Evolutionary conservation across 2,797 vertebrate genomes (phyloP).

Genomic region (Brachyrhaphis roseni): DNA sequence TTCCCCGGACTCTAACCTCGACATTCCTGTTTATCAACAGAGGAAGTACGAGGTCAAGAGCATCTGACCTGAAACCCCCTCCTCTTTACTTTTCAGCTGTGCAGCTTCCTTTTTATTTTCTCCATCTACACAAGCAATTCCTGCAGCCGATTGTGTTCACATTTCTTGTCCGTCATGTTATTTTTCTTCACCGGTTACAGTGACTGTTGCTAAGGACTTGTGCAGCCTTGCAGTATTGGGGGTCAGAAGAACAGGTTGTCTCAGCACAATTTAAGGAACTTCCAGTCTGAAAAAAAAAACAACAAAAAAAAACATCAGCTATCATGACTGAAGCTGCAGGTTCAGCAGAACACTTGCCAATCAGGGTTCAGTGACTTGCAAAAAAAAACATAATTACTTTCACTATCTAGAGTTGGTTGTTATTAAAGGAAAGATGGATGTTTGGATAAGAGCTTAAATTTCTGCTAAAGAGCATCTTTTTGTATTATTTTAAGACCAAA

Average conservation of each 20-base stretch:
- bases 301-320: conserved; percentile 14
- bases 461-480: not conserved
- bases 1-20: conserved; percentile 26
- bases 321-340: not conserved
- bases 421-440: not conserved
- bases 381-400: not conserved
- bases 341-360: not conserved
- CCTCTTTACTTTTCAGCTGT: accelerated
- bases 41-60: not conserved
- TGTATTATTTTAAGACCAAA: not conserved
- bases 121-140: not conserved
- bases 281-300: not conserved
- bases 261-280: not conserved
- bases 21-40: not conserved
- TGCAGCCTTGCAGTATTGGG: not conserved
- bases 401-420: not conserved
- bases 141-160: not conserved
- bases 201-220: not conserved
- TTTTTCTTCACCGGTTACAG: too few species aligned
- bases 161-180: not conserved
- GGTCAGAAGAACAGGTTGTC: not conserved
- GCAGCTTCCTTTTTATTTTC: not conserved
- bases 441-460: not conserved
- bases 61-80: not conserved
- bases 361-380: not conserved